Conservation (phyloP, 2,113 vertebrate genomes). For the Gallinago paraguaiae region DNA sequence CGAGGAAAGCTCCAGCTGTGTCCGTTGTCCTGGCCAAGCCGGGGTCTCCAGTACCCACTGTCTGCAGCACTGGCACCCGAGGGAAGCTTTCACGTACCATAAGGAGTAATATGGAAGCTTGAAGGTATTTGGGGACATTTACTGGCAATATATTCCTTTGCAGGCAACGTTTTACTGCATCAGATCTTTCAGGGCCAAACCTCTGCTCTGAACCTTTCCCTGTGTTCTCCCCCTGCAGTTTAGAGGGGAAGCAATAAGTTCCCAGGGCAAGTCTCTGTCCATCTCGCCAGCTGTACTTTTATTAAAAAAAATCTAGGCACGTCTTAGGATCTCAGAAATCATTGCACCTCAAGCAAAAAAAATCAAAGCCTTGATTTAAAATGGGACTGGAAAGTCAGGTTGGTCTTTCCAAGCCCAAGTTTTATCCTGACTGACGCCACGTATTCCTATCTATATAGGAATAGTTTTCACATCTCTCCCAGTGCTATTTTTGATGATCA, state of each 20-base stretch:
- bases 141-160: background rate
- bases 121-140: background rate
- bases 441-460: background rate
- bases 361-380: background rate
- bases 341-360: background rate
- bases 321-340: background rate
- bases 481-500: background rate
- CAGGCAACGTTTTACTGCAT: background rate
- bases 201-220: background rate
- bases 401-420: background rate
- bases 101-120: background rate
- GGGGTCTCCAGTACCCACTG: rapidly evolving
- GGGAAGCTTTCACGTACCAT: background rate
- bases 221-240: background rate
- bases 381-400: background rate
- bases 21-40: background rate
- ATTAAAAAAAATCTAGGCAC: background rate
- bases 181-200: background rate
- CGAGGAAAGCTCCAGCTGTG: background rate
- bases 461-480: background rate
- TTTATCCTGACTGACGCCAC: background rate
- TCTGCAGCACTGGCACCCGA: rapidly evolving
- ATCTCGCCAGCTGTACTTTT: background rate
- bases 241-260: background rate
- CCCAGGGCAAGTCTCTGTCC: background rate